Evolutionary conservation across 2,797 vertebrate genomes (phyloP), one percentile per base, ranked within the genome.

Genomic region (Rhadinocentrus ornatus): DNA sequence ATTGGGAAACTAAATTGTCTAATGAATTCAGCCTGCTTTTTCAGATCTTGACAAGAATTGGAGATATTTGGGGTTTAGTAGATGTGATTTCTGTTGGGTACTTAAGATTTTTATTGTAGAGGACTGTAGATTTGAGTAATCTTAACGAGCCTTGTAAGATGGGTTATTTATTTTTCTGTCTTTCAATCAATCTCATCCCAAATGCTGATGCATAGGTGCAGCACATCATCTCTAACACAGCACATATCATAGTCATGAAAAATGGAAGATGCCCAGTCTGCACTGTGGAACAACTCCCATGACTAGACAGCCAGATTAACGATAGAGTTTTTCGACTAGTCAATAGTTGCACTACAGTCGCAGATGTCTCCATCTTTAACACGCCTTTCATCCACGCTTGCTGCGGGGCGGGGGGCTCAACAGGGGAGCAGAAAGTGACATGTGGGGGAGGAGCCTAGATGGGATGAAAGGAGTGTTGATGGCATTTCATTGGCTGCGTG

Each of bases 401-500:
- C 71, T 71, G 67, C 29, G 59, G 41, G 10, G 24, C 37, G 18
- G n/a, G 20, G 31, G 37, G 35, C 59, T 69, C 58, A 39, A n/a
- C 53, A 15, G 29, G 46, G 59, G 39, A 52, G 5, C 27, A 20
- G 59, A 59, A 69, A n/a, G 68, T 66, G 70, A 52, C 57, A 50
- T 6, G 24, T 37, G 57, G 24, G 75, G 78, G 81, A 27, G 66
- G 83, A 77, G 22, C 65, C 24, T 56, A 64, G 66, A 73, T 1
- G 1, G 72, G 24, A 65, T 44, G 32, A 61, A 53, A 65, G 59
- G 35, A 24, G 53, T 3, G 3, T 8, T 34, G 41, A 4, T 16
- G 4, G 50, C 16, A 32, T 88, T 53, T 88, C 77, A 90, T 92
- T 92, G 89, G 90, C 62, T 78, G 69, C 27, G 57, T 20, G 16